Evolutionary conservation across 2,113 vertebrate species (phyloP).

Genomic region (Uropsilus gracilis): DNA sequence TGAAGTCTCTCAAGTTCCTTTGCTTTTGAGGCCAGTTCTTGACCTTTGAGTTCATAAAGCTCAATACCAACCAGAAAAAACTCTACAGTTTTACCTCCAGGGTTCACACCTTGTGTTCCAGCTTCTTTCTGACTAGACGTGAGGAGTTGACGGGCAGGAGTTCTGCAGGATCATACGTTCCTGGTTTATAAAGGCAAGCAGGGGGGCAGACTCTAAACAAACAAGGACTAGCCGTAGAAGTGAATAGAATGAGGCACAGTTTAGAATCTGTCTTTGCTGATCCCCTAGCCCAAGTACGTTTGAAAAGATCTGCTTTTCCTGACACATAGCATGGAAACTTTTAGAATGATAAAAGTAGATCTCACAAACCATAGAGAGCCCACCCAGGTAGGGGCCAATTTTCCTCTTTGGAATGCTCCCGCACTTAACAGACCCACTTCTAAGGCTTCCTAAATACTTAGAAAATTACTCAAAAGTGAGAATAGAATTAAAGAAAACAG

Average conservation of each 20-base stretch:
- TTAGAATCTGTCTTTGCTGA: not conserved
- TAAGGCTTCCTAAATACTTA: not conserved
- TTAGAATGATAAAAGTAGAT: not conserved
- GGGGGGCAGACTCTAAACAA: slow-evolving; percentile 66
- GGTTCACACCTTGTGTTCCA: slow-evolving; percentile 86
- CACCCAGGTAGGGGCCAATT: accelerated
- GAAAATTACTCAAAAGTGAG: slow-evolving; percentile 49
- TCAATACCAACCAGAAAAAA: slow-evolving; percentile 73
- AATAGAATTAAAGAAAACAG: not conserved
- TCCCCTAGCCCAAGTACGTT: accelerated
- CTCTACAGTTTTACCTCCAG: slow-evolving; percentile 85
- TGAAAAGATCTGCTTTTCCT: slow-evolving; percentile 15
- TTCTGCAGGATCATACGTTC: slow-evolving; percentile 79
- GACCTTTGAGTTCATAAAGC: slow-evolving; percentile 63
- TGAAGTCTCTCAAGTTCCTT: slow-evolving; percentile 29
- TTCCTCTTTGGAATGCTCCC: not conserved
- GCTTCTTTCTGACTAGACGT: slow-evolving; percentile 86
- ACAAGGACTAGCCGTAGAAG: slow-evolving; percentile 72
- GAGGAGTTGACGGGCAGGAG: slow-evolving; percentile 85
- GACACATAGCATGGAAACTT: accelerated
- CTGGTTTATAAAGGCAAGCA: slow-evolving; percentile 53
- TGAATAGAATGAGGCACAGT: slow-evolving; percentile 25
- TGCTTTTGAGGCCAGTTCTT: slow-evolving; percentile 50
- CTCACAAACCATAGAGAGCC: not conserved
- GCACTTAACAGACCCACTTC: not conserved